Conservation (phyloP, 2,113 vertebrate species). For the Cercopithecus mona region DNA sequence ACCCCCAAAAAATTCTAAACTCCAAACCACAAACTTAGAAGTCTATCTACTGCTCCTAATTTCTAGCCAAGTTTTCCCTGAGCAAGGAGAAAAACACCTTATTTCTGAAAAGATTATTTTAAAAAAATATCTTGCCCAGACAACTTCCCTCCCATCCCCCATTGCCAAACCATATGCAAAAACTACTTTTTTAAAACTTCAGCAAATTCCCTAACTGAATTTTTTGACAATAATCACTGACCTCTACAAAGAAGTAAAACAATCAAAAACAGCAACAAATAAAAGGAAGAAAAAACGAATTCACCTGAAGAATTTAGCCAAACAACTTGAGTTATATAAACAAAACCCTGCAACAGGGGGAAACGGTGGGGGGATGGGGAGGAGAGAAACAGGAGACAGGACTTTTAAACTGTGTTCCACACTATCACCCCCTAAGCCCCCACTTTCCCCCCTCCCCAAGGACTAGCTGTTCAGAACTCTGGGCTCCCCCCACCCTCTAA, state of each 20-base stretch:
- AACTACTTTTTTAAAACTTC: conserved; percentile 81
- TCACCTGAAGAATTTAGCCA: conserved; percentile 72
- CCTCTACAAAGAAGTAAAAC: conserved; percentile 59
- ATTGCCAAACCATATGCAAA: conserved; percentile 74
- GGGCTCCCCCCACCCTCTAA: background rate
- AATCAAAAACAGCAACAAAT: conserved; percentile 69
- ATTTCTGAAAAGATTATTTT: conserved; percentile 45
- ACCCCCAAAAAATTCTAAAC: background rate
- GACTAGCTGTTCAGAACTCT: conserved; percentile 17
- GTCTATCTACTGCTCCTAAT: conserved; percentile 49
- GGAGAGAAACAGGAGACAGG: conserved; percentile 62
- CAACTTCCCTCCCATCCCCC: conserved; percentile 65
- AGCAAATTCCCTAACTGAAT: conserved; percentile 65
- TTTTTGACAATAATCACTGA: conserved; percentile 66
- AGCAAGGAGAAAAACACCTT: conserved; percentile 55
- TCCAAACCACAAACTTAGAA: conserved; percentile 42
- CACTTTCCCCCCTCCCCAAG: background rate
- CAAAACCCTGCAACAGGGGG: conserved; percentile 72
- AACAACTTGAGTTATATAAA: conserved; percentile 86
- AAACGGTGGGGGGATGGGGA: conserved; percentile 71
- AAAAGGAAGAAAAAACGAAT: conserved; percentile 61
- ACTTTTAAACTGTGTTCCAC: conserved; percentile 57
- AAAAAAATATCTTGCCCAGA: conserved; percentile 35
- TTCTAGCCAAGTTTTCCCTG: conserved; percentile 39
- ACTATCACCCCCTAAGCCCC: background rate